phyloP scores from a whole-genome alignment of 2,797 vertebrate species.

The Parotocinclus haroldoi region DNA sequence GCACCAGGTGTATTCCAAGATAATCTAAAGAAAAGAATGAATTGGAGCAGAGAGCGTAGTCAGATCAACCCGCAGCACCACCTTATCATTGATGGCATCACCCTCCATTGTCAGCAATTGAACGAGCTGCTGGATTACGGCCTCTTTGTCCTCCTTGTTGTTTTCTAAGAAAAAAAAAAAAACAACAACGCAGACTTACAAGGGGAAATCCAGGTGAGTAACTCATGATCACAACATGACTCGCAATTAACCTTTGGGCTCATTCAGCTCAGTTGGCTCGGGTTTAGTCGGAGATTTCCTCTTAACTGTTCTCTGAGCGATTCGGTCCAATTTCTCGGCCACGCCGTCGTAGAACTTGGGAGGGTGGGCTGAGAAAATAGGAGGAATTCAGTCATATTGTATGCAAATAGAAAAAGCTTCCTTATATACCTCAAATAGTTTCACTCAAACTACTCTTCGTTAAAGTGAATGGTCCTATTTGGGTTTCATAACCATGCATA shows the following conservation, averaged over 20 bases:
- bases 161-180: conserved; percentile 32
- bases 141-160: conserved; percentile 78
- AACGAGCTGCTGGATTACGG: conserved; percentile 69
- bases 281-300: conserved; percentile 35
- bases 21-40: no score
- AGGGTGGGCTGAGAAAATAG: conserved; percentile 53
- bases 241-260: conserved; percentile 11
- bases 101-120: conserved; percentile 75
- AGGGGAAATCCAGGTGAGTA: neutral
- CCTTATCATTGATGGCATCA: conserved; percentile 74
- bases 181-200: conserved; percentile 1
- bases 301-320: conserved; percentile 59
- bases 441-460: no score
- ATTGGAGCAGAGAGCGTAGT: no score
- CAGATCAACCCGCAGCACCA: neutral
- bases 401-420: no score
- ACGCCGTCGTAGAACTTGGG: conserved; percentile 67
- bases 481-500: no score
- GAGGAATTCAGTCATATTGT: neutral
- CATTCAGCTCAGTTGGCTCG: conserved; percentile 20
- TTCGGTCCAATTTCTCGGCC: conserved; percentile 64
- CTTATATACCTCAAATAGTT: no score
- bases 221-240: neutral
- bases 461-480: no score
- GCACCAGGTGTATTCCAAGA: no score